These are phyloP conservation scores for Schizothorax lantsangensis DNA, from an alignment of 2,797 vertebrate genomes.

Conservation along the genomic window DNA sequence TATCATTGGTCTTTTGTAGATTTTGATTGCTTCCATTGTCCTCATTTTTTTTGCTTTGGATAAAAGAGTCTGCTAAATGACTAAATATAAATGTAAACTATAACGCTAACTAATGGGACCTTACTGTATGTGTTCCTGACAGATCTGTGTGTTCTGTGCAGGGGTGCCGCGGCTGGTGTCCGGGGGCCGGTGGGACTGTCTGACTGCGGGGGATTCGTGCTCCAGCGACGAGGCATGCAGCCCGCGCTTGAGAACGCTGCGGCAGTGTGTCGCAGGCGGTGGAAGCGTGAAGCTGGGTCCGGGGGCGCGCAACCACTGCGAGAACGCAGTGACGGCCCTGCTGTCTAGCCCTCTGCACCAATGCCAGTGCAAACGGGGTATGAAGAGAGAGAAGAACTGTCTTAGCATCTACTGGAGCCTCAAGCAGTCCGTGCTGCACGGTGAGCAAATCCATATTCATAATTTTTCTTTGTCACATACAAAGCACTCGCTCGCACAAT, in stretches of 20 bases:
- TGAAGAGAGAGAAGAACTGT: constrained; percentile 95
- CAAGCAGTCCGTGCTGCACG: constrained; percentile 63
- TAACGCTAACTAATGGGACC: neutral
- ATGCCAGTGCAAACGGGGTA: constrained; percentile 92
- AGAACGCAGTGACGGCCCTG: constrained; percentile 85
- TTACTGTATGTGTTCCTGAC: neutral
- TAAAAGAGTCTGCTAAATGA: no score
- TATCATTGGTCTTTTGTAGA: no score
- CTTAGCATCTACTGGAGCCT: constrained; percentile 95
- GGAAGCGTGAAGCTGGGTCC: constrained; percentile 89
- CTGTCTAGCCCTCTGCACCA: constrained; percentile 89
- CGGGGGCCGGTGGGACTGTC: constrained; percentile 82
- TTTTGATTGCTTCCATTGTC: no score
- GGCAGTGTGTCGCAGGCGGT: constrained; percentile 91
- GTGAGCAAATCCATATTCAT: constrained; percentile 45
- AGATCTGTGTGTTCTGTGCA: constrained; percentile 60
- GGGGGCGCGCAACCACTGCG: constrained; percentile 87
- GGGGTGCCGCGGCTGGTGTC: constrained; percentile 75
- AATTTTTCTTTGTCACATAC: constrained; percentile 10
- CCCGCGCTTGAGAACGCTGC: constrained; percentile 87
- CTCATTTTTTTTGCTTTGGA: no score
- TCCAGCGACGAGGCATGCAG: constrained; percentile 89
- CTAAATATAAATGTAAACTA: no score
- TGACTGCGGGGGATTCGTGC: constrained; percentile 88
- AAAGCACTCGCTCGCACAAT: constrained; percentile 42